Evolutionary conservation across 1,140 invertebrate genomes (phyloP), one percentile per base, ranked within the genome.

Genomic region (Trinorchestia longiramus): DNA sequence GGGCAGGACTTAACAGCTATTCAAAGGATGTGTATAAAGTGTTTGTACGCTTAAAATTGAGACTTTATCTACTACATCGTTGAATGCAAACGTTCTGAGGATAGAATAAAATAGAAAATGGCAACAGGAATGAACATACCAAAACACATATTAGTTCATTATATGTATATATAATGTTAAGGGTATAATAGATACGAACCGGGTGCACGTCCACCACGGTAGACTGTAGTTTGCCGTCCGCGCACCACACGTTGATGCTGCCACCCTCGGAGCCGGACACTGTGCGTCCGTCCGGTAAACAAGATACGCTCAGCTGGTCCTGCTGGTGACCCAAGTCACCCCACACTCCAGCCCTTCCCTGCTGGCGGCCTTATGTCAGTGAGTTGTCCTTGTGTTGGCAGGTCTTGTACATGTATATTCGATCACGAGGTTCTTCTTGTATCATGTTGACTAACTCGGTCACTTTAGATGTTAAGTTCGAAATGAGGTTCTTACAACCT

Each of bases 231-330:
- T 96, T 91, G 42, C 95, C 88, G 28, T 96, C 88, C 28, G 47
- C 44, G 44, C 11, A 0, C 95, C 95, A 96, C 28, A 96, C 87
- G 47, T 91, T 91, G 87, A 96, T 45, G 87, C 90, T 88, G 90
- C 95, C 95, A 44, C 95, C 87, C 43, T 44, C 87, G 23, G 87
- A 91, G 45, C 95, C 95, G 36, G 95, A 96, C 95, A 96, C 95
- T 36, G 90, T 88, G 11, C 62, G 47, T 28, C 90, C 95, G 77
- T 91, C 90, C 36, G 87, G 45, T 44, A 96, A 53, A 96, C 87
- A 96, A 23, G 95, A 57, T 43, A 96, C 45, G 88, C 95, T 96
- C 87, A 44, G 15, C 87, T 96, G 95, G 40, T 96, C 95, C 43
- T 96, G 87, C 23, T 96, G 77, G 23, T 45, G 41, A 4, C 95